A percentile compares a stretch with the other conserved stretches of the same genome.
These are phyloP conservation scores for Neolamprologus modestus DNA, from an alignment of 2,113 vertebrate species.

Conservation along the genomic window DNA sequence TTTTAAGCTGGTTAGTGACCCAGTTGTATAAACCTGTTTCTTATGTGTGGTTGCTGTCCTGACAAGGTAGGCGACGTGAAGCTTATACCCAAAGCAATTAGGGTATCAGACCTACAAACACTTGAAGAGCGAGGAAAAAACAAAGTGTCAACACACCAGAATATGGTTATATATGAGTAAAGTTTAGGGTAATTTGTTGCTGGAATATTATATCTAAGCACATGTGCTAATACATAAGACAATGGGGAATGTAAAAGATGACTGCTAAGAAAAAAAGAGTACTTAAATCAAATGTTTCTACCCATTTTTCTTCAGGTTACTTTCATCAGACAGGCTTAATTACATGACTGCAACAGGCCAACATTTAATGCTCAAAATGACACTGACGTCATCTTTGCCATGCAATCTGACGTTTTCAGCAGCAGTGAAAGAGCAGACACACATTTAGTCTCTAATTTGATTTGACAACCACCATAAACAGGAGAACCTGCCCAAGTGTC, in stretches of 20 bases:
- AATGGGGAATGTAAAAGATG: not conserved
- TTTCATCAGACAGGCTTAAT: not conserved
- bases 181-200: not conserved
- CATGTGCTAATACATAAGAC: not conserved
- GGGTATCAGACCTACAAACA: not conserved
- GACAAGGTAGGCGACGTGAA: not conserved
- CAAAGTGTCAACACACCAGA: not conserved
- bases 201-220: not conserved
- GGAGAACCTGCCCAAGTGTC: not conserved
- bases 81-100: not conserved
- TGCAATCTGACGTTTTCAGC: not conserved
- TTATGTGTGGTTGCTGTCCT: not conserved
- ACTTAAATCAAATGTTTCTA: not conserved
- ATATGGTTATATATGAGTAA: not conserved
- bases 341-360: not conserved
- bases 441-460: not conserved
- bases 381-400: not conserved
- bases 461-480: not conserved
- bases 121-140: not conserved
- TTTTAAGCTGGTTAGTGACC: not conserved
- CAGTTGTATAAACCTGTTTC: not conserved
- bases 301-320: not conserved
- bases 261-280: not conserved
- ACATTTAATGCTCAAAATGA: not conserved
- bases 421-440: not conserved